These are phyloP conservation scores for Megaleporinus macrocephalus DNA, from an alignment of 2,113 vertebrate species.

Conservation along the genomic window DNA sequence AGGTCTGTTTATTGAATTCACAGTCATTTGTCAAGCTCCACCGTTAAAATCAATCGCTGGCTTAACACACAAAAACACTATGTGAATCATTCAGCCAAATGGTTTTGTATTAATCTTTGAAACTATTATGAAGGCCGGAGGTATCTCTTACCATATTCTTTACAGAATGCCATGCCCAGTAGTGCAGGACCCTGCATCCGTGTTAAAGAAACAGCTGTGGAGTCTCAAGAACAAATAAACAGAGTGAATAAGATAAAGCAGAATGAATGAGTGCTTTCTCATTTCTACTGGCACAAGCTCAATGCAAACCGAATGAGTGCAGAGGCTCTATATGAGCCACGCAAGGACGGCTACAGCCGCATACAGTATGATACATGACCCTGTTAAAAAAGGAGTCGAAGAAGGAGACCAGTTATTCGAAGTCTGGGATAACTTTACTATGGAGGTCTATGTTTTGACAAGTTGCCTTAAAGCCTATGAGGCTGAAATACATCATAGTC, in stretches of 20 bases:
- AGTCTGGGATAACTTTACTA: too few relatives aligned
- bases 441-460: neutral
- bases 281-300: neutral
- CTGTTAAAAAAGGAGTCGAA: neutral
- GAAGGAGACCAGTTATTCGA: too few relatives aligned
- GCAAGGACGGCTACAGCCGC: neutral
- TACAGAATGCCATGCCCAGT: neutral
- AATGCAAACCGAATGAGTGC: neutral
- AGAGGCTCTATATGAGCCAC: neutral
- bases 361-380: neutral
- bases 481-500: too few relatives aligned
- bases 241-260: neutral
- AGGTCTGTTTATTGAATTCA: neutral
- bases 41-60: neutral
- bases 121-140: neutral
- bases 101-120: neutral
- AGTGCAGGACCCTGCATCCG: neutral
- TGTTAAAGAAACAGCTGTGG: conserved; percentile 6
- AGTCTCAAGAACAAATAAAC: conserved; percentile 49
- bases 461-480: too few relatives aligned
- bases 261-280: conserved; percentile 2
- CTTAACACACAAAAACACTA: neutral
- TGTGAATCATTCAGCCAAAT: neutral
- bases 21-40: neutral
- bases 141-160: neutral